Base-by-base conservation (phyloP, 1,140 invertebrate species). In the Thalassaphorura encarpata region DNA sequence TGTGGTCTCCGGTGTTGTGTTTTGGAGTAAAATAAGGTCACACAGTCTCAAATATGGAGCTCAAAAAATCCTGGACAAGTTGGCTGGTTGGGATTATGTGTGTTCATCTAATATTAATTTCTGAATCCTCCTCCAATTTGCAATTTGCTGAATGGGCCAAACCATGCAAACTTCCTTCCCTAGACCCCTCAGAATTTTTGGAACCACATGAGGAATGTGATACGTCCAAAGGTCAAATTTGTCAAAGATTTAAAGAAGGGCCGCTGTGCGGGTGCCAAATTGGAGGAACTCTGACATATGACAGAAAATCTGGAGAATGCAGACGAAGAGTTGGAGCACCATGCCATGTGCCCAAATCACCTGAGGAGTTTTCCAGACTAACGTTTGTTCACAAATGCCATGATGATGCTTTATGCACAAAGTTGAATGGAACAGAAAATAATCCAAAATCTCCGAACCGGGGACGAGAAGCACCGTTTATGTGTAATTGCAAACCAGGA, bases 221-320 rank as follows among this genome's bases (percentile, higher is more conserved):
- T 23, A 16, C 23, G 19, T 40, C 52, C 19, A 33, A 47, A 11
- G 58, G 58, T 8, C 21, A 55, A 1, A 6, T 39, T 4, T 60
- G 58, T 52, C 58, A 60, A 41, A 16, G 18, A 29, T 60, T 52
- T 23, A 27, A 26, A 11, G 52, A 60, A 33, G 58, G 58, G n/a
- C 21, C 26, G 1, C 46, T 39, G 5, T 60, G 58, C 29, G 58
- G 58, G 3, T 60, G 58, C 39, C 31, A 26, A n/a, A 43, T 52
- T n/a, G 39, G 33, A 2, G 19, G 27, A 16, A 18, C 31, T 5
- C 39, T 49, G 1, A 49, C 45, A 1, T 60, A 46, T n/a, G 58
- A 60, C 51, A 42, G 31, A 36, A 3, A n/a, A n/a, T 31, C 21
- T 27, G 33, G 39, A 26, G 58, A 60, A n/a, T 60, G 58, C 26